Percentiles rank a stretch among this genome's conserved stretches.
Evolutionary conservation across 1,140 invertebrate species (phyloP).

Genomic region (Ruditapes philippinarum): DNA sequence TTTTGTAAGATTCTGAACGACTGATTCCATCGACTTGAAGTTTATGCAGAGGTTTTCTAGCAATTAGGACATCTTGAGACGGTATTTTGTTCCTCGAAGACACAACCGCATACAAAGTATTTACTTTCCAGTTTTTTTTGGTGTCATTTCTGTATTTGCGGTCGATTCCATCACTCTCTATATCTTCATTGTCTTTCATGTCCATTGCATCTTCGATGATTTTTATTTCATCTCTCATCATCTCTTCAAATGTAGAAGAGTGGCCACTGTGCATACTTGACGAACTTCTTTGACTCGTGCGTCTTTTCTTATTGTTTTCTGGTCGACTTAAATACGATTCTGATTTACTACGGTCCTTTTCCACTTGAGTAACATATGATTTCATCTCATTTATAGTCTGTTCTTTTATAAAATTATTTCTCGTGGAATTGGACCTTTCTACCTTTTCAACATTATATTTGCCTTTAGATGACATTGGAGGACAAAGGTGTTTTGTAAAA

Average conservation of each 20-base stretch:
- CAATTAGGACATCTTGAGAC: background rate
- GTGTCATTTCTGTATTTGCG: background rate
- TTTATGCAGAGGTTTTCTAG: background rate
- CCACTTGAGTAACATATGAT: background rate
- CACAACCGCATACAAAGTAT: slow-evolving; percentile 37
- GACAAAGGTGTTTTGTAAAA: background rate
- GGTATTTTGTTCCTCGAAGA: background rate
- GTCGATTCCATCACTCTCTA: background rate
- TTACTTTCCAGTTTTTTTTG: slow-evolving; percentile 22
- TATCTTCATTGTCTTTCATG: background rate
- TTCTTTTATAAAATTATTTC: background rate
- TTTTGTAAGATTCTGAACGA: background rate
- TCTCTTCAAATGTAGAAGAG: background rate
- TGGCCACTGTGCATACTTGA: slow-evolving; percentile 16
- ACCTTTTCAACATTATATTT: slow-evolving; percentile 31
- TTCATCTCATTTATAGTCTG: background rate
- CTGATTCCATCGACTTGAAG: background rate
- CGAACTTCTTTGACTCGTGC: background rate
- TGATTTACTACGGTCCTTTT: background rate
- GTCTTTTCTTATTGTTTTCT: background rate
- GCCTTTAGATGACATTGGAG: background rate
- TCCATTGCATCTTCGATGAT: slow-evolving; percentile 24
- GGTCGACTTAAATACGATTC: background rate
- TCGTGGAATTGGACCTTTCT: slow-evolving; percentile 18
- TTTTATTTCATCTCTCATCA: slow-evolving; percentile 10